Percentiles rank a stretch among this genome's conserved stretches.
Conservation (phyloP, 2,888 invertebrate genomes). For the Thumatha senex region DNA sequence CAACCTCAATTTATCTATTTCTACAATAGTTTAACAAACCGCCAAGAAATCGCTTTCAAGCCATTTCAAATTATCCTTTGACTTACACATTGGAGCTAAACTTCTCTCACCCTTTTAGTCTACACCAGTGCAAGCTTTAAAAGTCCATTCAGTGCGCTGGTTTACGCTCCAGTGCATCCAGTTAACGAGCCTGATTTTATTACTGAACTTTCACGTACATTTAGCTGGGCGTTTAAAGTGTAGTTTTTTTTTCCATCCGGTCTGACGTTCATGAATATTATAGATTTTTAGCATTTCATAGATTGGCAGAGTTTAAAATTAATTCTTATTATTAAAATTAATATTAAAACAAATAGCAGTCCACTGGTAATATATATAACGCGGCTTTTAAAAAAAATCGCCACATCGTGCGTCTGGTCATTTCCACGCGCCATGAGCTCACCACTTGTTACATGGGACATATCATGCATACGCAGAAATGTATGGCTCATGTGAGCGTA, state of each 20-base stretch:
- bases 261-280: background rate
- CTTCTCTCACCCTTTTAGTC: constrained; percentile 1
- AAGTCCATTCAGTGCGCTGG: constrained; percentile 57
- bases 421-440: no score
- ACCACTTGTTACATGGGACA: no score
- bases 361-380: no score
- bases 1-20: background rate
- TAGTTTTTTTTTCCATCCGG: constrained; percentile 7
- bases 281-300: no score
- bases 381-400: no score
- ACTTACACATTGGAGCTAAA: constrained; percentile 3
- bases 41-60: background rate
- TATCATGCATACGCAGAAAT: no score
- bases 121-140: constrained; percentile 24
- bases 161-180: constrained; percentile 60
- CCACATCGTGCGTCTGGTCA: no score
- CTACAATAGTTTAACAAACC: background rate
- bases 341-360: no score
- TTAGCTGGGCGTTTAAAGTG: constrained; percentile 8
- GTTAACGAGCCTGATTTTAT: constrained; percentile 71
- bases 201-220: constrained; percentile 39
- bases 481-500: no score
- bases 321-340: no score
- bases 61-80: constrained; percentile 8
- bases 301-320: no score